A percentile compares a stretch with the other conserved stretches of the same genome.
These are phyloP conservation scores for Papilio gigon DNA, from an alignment of 2,888 invertebrate genomes.

Conservation along the genomic window DNA sequence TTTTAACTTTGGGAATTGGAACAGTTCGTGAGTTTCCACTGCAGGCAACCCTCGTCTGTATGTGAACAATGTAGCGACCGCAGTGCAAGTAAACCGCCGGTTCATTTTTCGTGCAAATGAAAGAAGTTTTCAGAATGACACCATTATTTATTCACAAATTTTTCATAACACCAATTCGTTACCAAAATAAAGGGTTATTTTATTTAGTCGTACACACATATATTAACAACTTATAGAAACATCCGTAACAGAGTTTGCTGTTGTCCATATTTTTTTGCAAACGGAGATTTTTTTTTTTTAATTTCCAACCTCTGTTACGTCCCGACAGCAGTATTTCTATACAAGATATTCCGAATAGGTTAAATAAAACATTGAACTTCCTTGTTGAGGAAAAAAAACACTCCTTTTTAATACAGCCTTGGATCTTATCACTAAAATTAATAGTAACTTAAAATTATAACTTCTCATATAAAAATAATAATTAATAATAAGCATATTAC, in stretches of 20 bases:
- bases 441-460: slow-evolving; percentile 78
- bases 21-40: too few relatives aligned
- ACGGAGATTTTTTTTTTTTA: slow-evolving; percentile 43
- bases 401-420: slow-evolving; percentile 81
- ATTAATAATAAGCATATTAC: slow-evolving; percentile 65
- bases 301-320: slow-evolving; percentile 55
- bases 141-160: slow-evolving; percentile 81
- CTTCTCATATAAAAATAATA: slow-evolving; percentile 79
- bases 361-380: slow-evolving; percentile 58
- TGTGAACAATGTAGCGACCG: too few relatives aligned
- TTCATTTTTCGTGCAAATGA: slow-evolving; percentile 33
- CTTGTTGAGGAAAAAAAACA: slow-evolving; percentile 70
- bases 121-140: slow-evolving; percentile 68
- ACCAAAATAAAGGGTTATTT: slow-evolving; percentile 80
- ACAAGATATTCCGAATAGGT: slow-evolving; percentile 59
- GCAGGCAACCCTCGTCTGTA: too few relatives aligned
- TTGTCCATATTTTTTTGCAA: slow-evolving; percentile 39
- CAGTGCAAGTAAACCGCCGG: too few relatives aligned
- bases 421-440: slow-evolving; percentile 78
- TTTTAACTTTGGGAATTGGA: too few relatives aligned
- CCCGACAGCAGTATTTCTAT: slow-evolving; percentile 68
- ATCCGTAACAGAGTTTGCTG: slow-evolving; percentile 60
- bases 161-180: slow-evolving; percentile 80
- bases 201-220: slow-evolving; percentile 79
- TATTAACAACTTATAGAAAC: slow-evolving; percentile 71